Conservation (phyloP, 2,888 invertebrate species). For the Malthinus seriepunctatus region DNA sequence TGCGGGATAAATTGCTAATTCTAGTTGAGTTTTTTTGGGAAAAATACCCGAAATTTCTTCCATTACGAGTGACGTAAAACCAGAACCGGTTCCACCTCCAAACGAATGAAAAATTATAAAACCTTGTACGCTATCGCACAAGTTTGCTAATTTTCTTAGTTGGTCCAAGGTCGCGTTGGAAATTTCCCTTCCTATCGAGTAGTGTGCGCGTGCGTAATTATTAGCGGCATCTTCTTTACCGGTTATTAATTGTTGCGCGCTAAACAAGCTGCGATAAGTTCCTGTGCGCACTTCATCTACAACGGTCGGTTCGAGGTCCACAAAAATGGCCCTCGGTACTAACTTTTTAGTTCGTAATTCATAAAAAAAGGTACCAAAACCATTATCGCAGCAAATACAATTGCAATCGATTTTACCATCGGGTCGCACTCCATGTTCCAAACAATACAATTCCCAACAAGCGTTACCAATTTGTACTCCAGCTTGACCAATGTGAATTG, state of each 20-base stretch:
- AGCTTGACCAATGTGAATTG: conserved; percentile 78
- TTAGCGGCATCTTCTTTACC: conserved; percentile 87
- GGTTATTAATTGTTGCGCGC: conserved; percentile 79
- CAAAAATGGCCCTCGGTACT: conserved; percentile 17
- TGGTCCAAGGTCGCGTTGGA: conserved; percentile 70
- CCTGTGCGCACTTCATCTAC: conserved; percentile 65
- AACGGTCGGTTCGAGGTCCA: conserved; percentile 19
- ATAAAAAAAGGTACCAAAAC: conserved; percentile 69
- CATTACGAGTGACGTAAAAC: conserved; percentile 82
- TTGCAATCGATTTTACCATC: conserved; percentile 60
- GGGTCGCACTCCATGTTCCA: conserved; percentile 71
- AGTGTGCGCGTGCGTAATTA: conserved; percentile 83
- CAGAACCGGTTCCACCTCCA: conserved; percentile 80
- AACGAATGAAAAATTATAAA: conserved; percentile 63
- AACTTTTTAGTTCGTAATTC: conserved; percentile 76
- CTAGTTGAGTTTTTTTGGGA: conserved; percentile 56
- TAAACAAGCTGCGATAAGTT: conserved; percentile 71
- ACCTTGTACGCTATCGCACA: conserved; percentile 62
- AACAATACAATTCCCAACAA: conserved; percentile 77
- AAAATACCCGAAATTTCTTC: conserved; percentile 63
- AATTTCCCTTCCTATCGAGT: conserved; percentile 66
- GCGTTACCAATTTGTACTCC: conserved; percentile 78
- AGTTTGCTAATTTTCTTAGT: conserved; percentile 67
- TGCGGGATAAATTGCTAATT: conserved; percentile 69
- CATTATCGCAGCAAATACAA: conserved; percentile 61